phyloP scores from a whole-genome alignment of 2,113 vertebrate species.

The Plectropomus leopardus region DNA sequence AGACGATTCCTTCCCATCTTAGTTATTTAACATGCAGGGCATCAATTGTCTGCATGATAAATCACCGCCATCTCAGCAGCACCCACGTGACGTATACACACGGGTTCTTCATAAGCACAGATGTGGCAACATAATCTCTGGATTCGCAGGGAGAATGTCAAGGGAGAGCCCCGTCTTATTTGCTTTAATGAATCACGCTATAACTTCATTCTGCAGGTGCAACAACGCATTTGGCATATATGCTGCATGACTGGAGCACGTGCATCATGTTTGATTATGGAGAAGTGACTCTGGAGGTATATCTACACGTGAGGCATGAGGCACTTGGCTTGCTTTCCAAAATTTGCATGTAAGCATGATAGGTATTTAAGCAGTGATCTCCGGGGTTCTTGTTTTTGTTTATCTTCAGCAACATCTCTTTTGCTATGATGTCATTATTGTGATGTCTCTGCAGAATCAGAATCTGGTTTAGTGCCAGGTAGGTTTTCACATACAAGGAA shows the following conservation, averaged over 20 bases:
- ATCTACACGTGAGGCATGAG: background rate
- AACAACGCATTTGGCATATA: conserved; percentile 17
- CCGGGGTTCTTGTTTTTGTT: background rate
- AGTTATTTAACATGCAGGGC: conserved; percentile 54
- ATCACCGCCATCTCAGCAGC: conserved; percentile 62
- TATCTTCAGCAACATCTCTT: background rate
- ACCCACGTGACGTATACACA: conserved; percentile 65
- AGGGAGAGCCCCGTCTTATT: conserved; percentile 48
- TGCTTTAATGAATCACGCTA: conserved; percentile 64
- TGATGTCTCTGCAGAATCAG: background rate
- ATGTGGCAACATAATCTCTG: conserved; percentile 66
- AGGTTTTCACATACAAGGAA: too few species aligned
- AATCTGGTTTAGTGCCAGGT: too few species aligned
- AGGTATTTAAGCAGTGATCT: background rate
- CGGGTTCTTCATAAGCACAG: conserved; percentile 68
- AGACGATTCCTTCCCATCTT: conserved; percentile 28
- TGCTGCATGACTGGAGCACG: conserved; percentile 29
- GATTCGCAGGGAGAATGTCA: conserved; percentile 61
- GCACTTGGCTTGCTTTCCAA: conserved; percentile 13
- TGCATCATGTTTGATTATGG: conserved; percentile 47
- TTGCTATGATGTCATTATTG: background rate
- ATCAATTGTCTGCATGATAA: conserved; percentile 74
- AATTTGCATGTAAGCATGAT: background rate
- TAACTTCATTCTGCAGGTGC: conserved; percentile 60
- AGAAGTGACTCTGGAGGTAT: conserved; percentile 3